A percentile compares a stretch with the other conserved stretches of the same genome.
These are phyloP conservation scores for Diarsia brunnea DNA, from an alignment of 2,888 invertebrate genomes.

Conservation along the genomic window DNA sequence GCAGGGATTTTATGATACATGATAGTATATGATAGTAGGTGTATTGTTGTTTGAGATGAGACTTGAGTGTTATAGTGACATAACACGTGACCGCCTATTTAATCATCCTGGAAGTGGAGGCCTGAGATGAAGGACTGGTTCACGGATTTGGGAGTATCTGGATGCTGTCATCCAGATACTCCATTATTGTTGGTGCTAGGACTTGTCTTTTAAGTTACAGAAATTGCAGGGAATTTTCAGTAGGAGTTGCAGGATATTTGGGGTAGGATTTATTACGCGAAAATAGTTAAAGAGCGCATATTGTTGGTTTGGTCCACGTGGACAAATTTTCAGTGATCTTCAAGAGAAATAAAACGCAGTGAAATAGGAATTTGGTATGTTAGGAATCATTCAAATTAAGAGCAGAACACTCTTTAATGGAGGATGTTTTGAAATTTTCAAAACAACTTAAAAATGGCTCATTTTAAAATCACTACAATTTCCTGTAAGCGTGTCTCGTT, in stretches of 20 bases:
- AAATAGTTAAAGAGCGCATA: not conserved
- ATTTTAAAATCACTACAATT: slow-evolving; percentile 31
- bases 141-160: not conserved
- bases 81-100: not conserved
- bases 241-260: not conserved
- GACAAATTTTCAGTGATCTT: not conserved
- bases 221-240: not conserved
- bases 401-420: not conserved
- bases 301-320: not conserved
- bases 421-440: slow-evolving; percentile 11
- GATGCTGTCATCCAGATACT: too few species aligned
- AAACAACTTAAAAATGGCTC: slow-evolving; percentile 29
- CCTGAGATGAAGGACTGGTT: not conserved
- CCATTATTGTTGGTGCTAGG: not conserved
- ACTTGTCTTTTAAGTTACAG: not conserved
- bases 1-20: not conserved
- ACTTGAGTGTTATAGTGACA: not conserved
- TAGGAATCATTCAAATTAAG: not conserved
- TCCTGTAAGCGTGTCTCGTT: slow-evolving; percentile 43
- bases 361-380: not conserved
- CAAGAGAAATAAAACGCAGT: not conserved
- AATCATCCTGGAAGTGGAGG: not conserved
- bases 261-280: not conserved
- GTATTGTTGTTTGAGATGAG: not conserved
- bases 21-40: not conserved